Evolutionary conservation across 2,797 vertebrate species (phyloP).

Genomic region (Antennarius maculatus): DNA sequence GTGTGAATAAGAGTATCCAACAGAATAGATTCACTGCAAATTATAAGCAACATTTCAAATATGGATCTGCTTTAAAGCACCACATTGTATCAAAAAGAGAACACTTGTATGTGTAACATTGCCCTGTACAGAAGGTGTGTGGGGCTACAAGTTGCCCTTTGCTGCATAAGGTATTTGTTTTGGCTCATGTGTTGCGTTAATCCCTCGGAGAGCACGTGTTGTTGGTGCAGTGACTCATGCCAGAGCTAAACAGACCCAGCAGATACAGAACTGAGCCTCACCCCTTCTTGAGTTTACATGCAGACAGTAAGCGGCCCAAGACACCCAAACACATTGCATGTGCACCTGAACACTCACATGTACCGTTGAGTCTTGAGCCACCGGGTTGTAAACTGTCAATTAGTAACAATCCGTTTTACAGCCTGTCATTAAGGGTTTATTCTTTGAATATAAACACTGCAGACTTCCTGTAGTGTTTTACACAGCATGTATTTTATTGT

Average conservation of each 20-base stretch:
- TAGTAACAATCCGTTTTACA: constrained; percentile 34
- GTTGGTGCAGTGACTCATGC: constrained; percentile 79
- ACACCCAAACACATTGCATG: constrained; percentile 70
- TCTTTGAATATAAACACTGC: neutral
- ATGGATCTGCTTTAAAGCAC: neutral
- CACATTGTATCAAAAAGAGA: constrained; percentile 1
- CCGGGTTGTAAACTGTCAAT: constrained; percentile 45
- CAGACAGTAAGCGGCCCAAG: constrained; percentile 38
- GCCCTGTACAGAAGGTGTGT: constrained; percentile 2
- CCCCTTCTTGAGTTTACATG: constrained; percentile 61
- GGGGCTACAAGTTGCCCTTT: constrained; percentile 38
- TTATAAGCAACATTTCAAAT: neutral
- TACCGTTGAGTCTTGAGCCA: constrained; percentile 43
- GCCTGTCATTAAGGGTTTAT: neutral
- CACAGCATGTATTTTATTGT: neutral
- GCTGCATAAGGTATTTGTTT: constrained; percentile 63
- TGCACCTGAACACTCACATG: constrained; percentile 72
- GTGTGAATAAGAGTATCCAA: neutral
- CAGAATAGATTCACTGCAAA: neutral
- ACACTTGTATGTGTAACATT: constrained; percentile 9
- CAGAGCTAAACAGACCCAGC: constrained; percentile 61
- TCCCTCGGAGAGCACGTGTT: constrained; percentile 75
- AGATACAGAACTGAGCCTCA: constrained; percentile 55
- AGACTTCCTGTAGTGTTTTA: neutral
- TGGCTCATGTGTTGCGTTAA: constrained; percentile 69